phyloP scores from a whole-genome alignment of 2,888 invertebrate species.

The Myathropa florea region DNA sequence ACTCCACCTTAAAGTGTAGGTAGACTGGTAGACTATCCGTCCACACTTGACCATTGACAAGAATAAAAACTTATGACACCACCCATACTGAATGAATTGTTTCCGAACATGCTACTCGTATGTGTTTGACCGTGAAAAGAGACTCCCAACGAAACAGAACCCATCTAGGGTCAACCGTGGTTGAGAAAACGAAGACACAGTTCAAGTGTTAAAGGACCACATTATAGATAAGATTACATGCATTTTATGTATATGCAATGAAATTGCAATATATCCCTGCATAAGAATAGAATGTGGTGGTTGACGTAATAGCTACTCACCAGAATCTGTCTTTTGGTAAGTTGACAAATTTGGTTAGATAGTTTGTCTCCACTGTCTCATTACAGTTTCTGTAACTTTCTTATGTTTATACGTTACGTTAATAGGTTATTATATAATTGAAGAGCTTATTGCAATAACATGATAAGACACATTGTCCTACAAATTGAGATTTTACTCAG shows the following conservation, averaged over 20 bases:
- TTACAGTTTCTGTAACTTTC: too few species aligned
- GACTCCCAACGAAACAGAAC: constrained; percentile 11
- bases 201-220: not conserved
- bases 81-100: constrained; percentile 45
- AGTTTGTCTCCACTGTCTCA: too few species aligned
- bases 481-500: too few species aligned
- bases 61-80: constrained; percentile 49
- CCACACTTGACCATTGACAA: constrained; percentile 59
- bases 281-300: too few species aligned
- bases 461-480: too few species aligned
- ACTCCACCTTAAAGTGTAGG: constrained; percentile 29
- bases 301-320: too few species aligned
- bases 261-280: not conserved
- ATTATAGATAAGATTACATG: not conserved
- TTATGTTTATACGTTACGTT: too few species aligned
- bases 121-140: constrained; percentile 59
- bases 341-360: too few species aligned
- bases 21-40: not conserved
- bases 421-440: too few species aligned
- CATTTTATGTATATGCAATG: not conserved
- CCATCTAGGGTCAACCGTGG: not conserved
- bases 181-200: not conserved
- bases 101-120: constrained; percentile 54
- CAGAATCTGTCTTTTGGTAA: too few species aligned
- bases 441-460: too few species aligned